phyloP scores from a whole-genome alignment of 2,113 vertebrate species.

The Notothenia coriiceps region DNA sequence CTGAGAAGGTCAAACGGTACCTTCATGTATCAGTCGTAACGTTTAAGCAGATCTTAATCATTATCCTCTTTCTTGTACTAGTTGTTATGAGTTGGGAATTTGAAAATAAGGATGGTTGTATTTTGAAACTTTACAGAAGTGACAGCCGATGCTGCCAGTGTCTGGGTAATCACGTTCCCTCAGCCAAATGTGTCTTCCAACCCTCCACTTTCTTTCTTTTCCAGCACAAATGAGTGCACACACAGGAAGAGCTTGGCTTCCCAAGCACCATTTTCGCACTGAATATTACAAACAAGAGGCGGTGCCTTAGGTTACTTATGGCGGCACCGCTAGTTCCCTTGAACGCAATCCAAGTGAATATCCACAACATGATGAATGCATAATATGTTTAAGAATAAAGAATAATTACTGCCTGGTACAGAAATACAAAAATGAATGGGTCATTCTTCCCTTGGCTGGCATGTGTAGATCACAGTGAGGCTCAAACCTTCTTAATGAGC shows the following conservation, averaged over 20 bases:
- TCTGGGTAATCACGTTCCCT: slow-evolving; percentile 66
- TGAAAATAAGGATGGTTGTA: slow-evolving; percentile 32
- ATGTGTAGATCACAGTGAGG: slow-evolving; percentile 44
- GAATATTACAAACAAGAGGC: neutral
- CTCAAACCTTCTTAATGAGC: slow-evolving; percentile 64
- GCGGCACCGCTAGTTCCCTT: neutral
- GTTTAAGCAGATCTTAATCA: slow-evolving; percentile 44
- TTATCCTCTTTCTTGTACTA: slow-evolving; percentile 30
- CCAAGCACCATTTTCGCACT: slow-evolving; percentile 32
- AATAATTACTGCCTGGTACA: slow-evolving; percentile 30
- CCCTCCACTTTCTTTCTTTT: slow-evolving; percentile 48
- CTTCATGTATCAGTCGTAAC: slow-evolving; percentile 38
- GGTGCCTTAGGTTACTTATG: neutral
- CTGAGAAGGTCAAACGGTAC: slow-evolving; percentile 63
- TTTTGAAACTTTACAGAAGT: slow-evolving; percentile 55
- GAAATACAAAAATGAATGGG: slow-evolving; percentile 39
- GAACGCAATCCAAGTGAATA: neutral
- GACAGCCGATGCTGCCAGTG: slow-evolving; percentile 50
- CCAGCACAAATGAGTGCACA: slow-evolving; percentile 52
- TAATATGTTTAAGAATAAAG: slow-evolving; percentile 22
- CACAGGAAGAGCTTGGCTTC: slow-evolving; percentile 40
- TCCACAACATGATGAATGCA: neutral
- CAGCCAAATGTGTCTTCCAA: slow-evolving; percentile 70
- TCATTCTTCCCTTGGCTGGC: slow-evolving; percentile 49
- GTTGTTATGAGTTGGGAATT: slow-evolving; percentile 22